Base-by-base conservation (phyloP, 2,888 invertebrate genomes). In the Lobophora halterata region DNA sequence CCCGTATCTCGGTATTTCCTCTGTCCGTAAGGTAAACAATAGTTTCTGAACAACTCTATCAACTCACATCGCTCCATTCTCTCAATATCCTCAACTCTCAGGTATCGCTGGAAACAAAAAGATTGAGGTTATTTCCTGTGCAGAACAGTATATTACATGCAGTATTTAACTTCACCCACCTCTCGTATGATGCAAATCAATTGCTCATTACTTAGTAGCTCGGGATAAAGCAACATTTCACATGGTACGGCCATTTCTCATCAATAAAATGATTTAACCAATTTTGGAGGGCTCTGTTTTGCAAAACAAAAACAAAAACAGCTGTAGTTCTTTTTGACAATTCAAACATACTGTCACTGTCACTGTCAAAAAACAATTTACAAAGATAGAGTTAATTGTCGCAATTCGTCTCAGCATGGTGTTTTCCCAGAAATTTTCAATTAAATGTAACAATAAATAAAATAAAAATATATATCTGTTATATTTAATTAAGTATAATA, bases 191-290 rank as follows among this genome's bases (percentile, higher is more conserved):
- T 71, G 34, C 57, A 55, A 34, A 77, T 62, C 42, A 88, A 58
- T 50, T 81, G 83, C 26, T 80, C 75, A 51, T 80, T 83, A 33
- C 66, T 71, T 33, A 88, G 59, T 18, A 88, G 63, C 54, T 88
- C 87, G 6, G 88, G 88, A 49, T 88, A 85, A 34, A 87, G 55
- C 48, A 88, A 65, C 76, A 82, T 72, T 48, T 85, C 82, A 63
- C 65, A 73, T 6, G 83, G 62, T 18, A 80, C 57, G 44, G 76
- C 73, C 81, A 82, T 83, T 42, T 37, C 59, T 36, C 13, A 13
- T 5, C n/a, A 25, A 28, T 21, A 26, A 40, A 27, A 29, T 5
- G 17, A 17, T 14, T 20, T 25, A 6, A 14, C 11, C n/a, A 9
- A 5, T 16, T 51, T 56, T 56, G 23, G 49, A 42, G 13, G 37